Evolutionary conservation across 2,888 invertebrate species (phyloP).

Genomic region (Clunio marinus): DNA sequence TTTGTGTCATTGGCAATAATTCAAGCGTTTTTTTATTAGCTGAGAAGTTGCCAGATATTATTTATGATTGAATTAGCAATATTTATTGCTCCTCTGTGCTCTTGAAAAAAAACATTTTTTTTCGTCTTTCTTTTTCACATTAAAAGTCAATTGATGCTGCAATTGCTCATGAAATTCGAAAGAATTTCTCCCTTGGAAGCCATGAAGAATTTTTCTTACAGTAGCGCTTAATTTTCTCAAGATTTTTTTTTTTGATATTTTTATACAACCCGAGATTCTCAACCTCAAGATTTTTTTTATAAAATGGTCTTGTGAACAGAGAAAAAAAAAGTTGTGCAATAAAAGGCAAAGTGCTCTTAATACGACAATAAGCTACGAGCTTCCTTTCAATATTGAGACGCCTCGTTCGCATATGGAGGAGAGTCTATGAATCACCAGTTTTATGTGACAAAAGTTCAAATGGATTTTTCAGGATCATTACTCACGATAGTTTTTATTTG

Average conservation of each 20-base stretch:
- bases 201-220: neutral
- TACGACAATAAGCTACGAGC: neutral
- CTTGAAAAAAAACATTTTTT: neutral
- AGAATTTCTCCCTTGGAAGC: neutral
- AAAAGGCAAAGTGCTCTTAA: neutral
- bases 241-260: neutral
- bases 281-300: neutral
- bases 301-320: neutral
- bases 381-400: neutral
- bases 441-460: slow-evolving; percentile 35
- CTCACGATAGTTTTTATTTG: slow-evolving; percentile 8
- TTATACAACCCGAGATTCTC: too few species aligned
- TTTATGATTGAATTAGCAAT: slow-evolving; percentile 37
- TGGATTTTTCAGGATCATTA: slow-evolving; percentile 36
- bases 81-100: slow-evolving; percentile 19
- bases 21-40: slow-evolving; percentile 34
- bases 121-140: neutral
- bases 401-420: neutral
- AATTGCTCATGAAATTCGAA: slow-evolving; percentile 30
- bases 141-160: slow-evolving; percentile 36
- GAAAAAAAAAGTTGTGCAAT: neutral
- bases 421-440: slow-evolving; percentile 31
- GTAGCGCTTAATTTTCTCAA: neutral
- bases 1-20: slow-evolving; percentile 31
- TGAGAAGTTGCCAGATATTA: slow-evolving; percentile 36